Percentiles rank a stretch among this genome's conserved stretches.
phyloP scores from a whole-genome alignment of 2,888 invertebrate species.

The Trisateles emortualis region DNA sequence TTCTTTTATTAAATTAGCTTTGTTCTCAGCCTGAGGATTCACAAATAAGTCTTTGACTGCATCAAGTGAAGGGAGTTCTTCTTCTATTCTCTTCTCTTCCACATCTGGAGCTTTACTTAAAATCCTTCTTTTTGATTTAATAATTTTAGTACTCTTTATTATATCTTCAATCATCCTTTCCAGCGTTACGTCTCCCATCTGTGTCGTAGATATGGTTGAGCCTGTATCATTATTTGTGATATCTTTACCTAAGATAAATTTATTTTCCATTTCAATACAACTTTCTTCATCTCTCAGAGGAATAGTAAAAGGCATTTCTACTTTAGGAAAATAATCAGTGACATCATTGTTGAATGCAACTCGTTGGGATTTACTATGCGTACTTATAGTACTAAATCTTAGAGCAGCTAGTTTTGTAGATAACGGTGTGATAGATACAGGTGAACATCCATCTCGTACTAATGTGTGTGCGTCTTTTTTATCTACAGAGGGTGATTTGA shows the following conservation, averaged over 20 bases:
- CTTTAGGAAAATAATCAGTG: slow-evolving; percentile 84
- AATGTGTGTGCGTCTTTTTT: slow-evolving; percentile 75
- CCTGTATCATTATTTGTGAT: slow-evolving; percentile 69
- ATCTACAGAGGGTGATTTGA: slow-evolving; percentile 79
- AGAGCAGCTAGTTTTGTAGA: slow-evolving; percentile 87
- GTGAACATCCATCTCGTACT: slow-evolving; percentile 80
- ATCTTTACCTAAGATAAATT: slow-evolving; percentile 76
- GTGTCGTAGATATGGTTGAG: slow-evolving; percentile 81
- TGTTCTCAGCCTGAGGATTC: slow-evolving; percentile 75
- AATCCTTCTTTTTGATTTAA: slow-evolving; percentile 75
- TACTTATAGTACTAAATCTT: slow-evolving; percentile 84
- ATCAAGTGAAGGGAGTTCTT: slow-evolving; percentile 66
- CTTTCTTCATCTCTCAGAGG: slow-evolving; percentile 79
- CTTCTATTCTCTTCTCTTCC: slow-evolving; percentile 52
- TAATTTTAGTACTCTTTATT: slow-evolving; percentile 86
- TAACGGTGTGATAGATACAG: slow-evolving; percentile 86
- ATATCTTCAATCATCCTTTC: slow-evolving; percentile 89
- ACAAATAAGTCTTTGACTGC: slow-evolving; percentile 76
- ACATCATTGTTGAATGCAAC: slow-evolving; percentile 70
- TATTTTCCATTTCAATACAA: slow-evolving; percentile 83
- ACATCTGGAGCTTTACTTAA: slow-evolving; percentile 58
- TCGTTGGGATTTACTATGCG: slow-evolving; percentile 72
- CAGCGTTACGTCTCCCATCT: slow-evolving; percentile 84
- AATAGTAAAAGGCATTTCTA: slow-evolving; percentile 75
- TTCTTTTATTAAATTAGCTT: slow-evolving; percentile 78